phyloP scores from a whole-genome alignment of 2,888 invertebrate genomes.

The Hartigia nigra region DNA sequence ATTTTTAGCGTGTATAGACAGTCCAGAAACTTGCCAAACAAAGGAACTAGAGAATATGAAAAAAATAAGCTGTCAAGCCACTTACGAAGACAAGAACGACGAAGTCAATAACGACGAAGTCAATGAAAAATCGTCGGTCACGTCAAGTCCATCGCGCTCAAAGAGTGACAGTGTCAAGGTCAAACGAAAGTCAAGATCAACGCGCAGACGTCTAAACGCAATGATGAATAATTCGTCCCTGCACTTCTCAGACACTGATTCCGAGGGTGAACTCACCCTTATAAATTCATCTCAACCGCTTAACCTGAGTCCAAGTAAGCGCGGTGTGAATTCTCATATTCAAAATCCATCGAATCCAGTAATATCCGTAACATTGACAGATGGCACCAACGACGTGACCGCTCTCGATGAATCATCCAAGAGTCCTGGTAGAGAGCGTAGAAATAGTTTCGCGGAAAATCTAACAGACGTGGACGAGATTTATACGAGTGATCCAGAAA shows the following conservation, averaged over 20 bases:
- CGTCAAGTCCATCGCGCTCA: background rate
- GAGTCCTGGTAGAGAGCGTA: conserved; percentile 20
- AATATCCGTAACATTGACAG: conserved; percentile 52
- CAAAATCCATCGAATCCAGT: conserved; percentile 38
- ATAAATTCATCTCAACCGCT: conserved; percentile 32
- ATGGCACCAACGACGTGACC: conserved; percentile 20
- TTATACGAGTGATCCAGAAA: conserved; percentile 55
- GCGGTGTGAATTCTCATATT: background rate
- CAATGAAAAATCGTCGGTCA: conserved; percentile 18
- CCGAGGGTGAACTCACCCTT: conserved; percentile 58
- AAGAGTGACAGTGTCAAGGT: conserved; percentile 33
- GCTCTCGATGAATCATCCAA: conserved; percentile 28
- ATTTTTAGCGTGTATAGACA: conserved; percentile 1
- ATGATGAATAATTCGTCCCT: conserved; percentile 60
- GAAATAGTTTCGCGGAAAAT: conserved; percentile 50
- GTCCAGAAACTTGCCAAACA: background rate
- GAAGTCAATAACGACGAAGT: conserved; percentile 14
- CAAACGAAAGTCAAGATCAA: conserved; percentile 57
- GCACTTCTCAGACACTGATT: conserved; percentile 63
- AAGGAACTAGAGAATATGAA: conserved; percentile 29
- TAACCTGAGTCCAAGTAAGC: conserved; percentile 23
- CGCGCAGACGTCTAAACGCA: conserved; percentile 56
- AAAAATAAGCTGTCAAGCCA: conserved; percentile 35
- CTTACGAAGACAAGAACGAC: conserved; percentile 12
- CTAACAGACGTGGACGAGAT: conserved; percentile 62